These are phyloP conservation scores for Eulemur rubriventer DNA, from an alignment of 2,797 vertebrate species.

Conservation along the genomic window DNA sequence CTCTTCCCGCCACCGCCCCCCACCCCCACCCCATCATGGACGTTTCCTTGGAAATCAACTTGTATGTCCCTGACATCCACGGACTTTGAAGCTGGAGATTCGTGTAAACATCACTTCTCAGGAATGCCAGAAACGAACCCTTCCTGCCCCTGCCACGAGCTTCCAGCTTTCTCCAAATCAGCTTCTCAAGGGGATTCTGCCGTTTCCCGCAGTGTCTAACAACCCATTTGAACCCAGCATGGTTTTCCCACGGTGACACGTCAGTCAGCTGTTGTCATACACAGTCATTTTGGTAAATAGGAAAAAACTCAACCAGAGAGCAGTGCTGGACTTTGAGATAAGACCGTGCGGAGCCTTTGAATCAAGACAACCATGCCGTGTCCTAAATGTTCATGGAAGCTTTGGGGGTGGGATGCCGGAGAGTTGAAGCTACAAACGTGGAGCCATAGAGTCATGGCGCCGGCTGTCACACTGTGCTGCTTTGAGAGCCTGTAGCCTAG, in stretches of 20 bases:
- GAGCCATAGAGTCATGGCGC: rapidly evolving
- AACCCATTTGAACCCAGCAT: not conserved
- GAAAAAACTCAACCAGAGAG: not conserved
- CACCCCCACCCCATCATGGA: not conserved
- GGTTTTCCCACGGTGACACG: not conserved
- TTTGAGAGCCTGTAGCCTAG: rapidly evolving
- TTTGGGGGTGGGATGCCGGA: not conserved
- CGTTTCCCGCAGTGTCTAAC: not conserved
- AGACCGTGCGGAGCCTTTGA: not conserved
- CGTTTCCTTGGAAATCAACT: not conserved
- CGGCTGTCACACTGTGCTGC: not conserved
- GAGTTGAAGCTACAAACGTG: too few relatives aligned
- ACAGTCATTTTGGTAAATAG: not conserved
- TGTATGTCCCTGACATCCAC: not conserved
- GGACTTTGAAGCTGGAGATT: conserved; percentile 5
- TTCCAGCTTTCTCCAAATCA: not conserved
- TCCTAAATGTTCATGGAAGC: not conserved
- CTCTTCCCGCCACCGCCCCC: not conserved
- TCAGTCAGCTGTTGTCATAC: not conserved
- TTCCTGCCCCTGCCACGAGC: not conserved
- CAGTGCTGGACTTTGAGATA: not conserved
- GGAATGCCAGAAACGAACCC: not conserved
- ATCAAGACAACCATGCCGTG: not conserved
- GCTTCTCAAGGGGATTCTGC: not conserved
- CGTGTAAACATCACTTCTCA: not conserved